Evolutionary conservation across 2,888 invertebrate genomes (phyloP).

Genomic region (Conops quadrifasciatus): DNA sequence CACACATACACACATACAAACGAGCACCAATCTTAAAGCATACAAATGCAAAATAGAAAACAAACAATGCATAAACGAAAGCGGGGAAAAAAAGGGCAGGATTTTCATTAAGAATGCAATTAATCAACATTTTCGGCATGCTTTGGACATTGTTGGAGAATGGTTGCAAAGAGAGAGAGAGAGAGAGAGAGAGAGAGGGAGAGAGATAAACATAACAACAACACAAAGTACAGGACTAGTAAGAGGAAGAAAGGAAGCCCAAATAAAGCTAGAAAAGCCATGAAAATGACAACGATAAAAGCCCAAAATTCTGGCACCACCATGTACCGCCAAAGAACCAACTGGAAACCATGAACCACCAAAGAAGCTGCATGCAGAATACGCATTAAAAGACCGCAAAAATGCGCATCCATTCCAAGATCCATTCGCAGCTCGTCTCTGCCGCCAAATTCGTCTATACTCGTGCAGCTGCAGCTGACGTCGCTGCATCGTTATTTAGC

Average conservation of each 20-base stretch:
- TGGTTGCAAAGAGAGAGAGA: background rate
- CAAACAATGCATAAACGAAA: no score
- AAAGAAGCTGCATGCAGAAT: constrained; percentile 24
- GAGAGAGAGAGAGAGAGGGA: background rate
- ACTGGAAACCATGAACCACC: background rate
- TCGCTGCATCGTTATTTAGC: no score
- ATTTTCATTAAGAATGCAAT: constrained; percentile 32
- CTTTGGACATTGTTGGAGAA: background rate
- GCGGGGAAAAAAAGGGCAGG: no score
- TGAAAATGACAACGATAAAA: background rate
- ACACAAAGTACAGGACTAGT: background rate
- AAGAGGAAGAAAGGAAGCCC: background rate
- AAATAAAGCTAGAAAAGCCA: background rate
- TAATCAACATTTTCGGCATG: constrained; percentile 29
- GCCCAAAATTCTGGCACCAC: constrained; percentile 23
- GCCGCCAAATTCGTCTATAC: no score
- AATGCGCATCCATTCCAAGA: constrained; percentile 17
- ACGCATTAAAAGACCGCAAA: constrained; percentile 31
- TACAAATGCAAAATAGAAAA: no score
- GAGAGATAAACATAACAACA: background rate
- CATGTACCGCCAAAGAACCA: background rate
- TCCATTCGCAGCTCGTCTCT: no score
- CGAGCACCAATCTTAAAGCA: no score
- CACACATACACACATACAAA: background rate
- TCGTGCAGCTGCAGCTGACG: no score